Evolutionary conservation across 92 coral and sea anemone species (phyloP).

Genomic region (Hydrozoanthus gracilis): DNA sequence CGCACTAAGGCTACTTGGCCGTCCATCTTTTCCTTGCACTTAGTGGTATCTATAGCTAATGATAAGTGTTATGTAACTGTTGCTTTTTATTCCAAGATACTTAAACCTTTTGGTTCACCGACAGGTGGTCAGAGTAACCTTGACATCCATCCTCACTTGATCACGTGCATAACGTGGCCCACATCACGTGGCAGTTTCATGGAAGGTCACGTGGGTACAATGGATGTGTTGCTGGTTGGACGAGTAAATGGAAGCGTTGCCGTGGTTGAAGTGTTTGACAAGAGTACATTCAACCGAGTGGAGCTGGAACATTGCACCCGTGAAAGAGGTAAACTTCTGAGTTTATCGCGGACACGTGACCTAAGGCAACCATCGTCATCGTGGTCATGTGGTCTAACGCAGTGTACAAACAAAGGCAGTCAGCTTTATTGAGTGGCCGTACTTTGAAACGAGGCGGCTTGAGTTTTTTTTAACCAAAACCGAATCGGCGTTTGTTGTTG

Average conservation of each 20-base stretch:
- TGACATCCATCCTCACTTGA: slow-evolving; percentile 76
- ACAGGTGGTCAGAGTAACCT: slow-evolving; percentile 82
- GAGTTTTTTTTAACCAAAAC: no score
- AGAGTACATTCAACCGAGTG: slow-evolving; percentile 72
- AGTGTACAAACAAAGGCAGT: no score
- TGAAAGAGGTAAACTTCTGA: slow-evolving; percentile 40
- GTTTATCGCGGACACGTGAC: not conserved
- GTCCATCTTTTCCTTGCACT: no score
- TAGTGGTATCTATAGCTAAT: no score
- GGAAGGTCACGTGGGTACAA: slow-evolving; percentile 82
- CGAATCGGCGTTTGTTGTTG: no score
- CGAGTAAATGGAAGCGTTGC: slow-evolving; percentile 81
- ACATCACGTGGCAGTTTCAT: slow-evolving; percentile 80
- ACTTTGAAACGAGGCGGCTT: no score
- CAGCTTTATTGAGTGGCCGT: no score
- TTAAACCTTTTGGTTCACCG: not conserved
- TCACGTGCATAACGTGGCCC: slow-evolving; percentile 90
- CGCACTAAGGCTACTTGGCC: no score
- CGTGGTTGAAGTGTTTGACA: slow-evolving; percentile 79
- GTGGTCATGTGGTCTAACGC: no score
- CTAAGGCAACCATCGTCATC: no score
- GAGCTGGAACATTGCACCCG: slow-evolving; percentile 80
- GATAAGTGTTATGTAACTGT: no score
- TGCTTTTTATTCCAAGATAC: not conserved
- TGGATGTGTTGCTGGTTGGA: slow-evolving; percentile 80